These are phyloP conservation scores for Chrysemys picta DNA, from an alignment of 2,113 vertebrate genomes.

Conservation along the genomic window DNA sequence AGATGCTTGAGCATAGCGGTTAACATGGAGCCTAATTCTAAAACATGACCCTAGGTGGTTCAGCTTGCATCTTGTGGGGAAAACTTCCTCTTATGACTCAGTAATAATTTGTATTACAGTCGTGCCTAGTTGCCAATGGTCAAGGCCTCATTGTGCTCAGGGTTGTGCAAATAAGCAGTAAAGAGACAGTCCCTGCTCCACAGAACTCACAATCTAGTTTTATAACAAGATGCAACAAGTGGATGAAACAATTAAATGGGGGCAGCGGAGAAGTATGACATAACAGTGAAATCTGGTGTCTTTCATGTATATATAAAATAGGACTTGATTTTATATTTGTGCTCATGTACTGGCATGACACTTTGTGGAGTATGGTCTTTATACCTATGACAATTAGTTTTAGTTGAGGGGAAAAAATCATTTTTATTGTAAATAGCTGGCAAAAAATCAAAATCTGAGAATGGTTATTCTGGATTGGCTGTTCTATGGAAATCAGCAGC, in stretches of 20 bases:
- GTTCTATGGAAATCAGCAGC: constrained; percentile 38
- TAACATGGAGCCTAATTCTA: not conserved
- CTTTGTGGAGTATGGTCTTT: constrained; percentile 21
- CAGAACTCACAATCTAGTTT: not conserved
- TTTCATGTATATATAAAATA: not conserved
- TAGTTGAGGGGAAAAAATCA: not conserved
- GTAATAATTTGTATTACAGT: not conserved
- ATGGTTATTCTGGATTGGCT: constrained; percentile 22
- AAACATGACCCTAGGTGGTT: not conserved
- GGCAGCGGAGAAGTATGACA: not conserved
- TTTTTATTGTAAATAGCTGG: not conserved
- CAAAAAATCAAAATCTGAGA: not conserved
- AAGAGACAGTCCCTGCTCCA: not conserved
- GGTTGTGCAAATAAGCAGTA: not conserved
- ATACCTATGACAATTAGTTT: not conserved
- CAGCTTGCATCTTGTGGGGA: not conserved
- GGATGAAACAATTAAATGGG: not conserved
- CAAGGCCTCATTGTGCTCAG: not conserved
- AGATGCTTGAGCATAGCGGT: not conserved
- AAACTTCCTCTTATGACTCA: not conserved
- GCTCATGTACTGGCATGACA: not conserved
- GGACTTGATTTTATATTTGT: not conserved
- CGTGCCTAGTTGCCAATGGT: not conserved
- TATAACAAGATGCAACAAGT: not conserved
- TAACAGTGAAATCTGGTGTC: not conserved